Percentiles rank a stretch among this genome's conserved stretches.
Evolutionary conservation across 2,797 vertebrate species (phyloP).

Genomic region (Crenuchus spilurus): DNA sequence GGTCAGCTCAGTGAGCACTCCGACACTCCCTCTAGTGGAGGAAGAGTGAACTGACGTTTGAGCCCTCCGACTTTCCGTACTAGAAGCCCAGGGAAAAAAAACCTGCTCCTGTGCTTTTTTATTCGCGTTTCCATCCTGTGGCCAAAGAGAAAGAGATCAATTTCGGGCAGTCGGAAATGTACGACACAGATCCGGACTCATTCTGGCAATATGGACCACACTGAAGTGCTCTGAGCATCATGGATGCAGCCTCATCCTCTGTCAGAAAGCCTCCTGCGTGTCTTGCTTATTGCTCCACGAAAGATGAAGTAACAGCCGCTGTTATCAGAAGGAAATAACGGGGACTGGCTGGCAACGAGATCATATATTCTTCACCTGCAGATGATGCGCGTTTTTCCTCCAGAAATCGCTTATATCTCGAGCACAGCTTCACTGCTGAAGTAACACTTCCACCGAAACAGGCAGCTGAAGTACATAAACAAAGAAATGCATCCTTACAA

Average conservation of each 20-base stretch:
- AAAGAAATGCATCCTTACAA: conserved; percentile 55
- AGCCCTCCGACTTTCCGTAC: conserved; percentile 75
- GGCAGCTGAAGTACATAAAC: conserved; percentile 55
- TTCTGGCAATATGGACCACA: conserved; percentile 33
- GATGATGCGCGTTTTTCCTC: conserved; percentile 22
- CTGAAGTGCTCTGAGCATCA: conserved; percentile 35
- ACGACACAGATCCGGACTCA: conserved; percentile 35
- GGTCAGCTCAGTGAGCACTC: neutral
- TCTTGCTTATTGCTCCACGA: conserved; percentile 42
- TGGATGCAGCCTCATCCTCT: conserved; percentile 34
- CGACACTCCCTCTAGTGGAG: conserved; percentile 38
- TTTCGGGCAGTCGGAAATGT: conserved; percentile 53
- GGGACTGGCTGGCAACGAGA: conserved; percentile 18
- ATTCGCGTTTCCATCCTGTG: conserved; percentile 55
- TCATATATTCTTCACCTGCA: neutral
- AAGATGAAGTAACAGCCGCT: conserved; percentile 52
- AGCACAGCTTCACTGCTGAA: conserved; percentile 27
- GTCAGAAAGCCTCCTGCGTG: conserved; percentile 39
- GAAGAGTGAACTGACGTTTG: conserved; percentile 44
- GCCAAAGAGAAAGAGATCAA: conserved; percentile 55
- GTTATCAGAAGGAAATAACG: conserved; percentile 54
- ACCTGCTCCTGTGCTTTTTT: conserved; percentile 67
- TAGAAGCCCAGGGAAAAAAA: conserved; percentile 63
- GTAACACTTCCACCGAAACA: conserved; percentile 30
- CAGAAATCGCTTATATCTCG: conserved; percentile 21